These are phyloP conservation scores for Python bivittatus DNA, from an alignment of 2,113 vertebrate genomes.

Conservation along the genomic window DNA sequence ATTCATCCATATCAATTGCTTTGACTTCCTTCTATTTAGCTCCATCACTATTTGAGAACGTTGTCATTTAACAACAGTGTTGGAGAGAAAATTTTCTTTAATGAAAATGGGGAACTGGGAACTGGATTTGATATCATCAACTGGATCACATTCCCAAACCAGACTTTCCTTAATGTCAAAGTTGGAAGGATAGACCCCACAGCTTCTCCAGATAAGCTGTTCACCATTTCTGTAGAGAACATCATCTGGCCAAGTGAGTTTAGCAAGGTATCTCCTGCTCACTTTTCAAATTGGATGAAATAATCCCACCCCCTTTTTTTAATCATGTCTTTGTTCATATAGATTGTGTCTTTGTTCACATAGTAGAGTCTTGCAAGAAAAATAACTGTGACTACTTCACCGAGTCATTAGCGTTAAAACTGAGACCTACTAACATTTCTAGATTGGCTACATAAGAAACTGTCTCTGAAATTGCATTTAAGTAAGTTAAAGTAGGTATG, in stretches of 20 bases:
- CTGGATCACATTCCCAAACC: conserved; percentile 7
- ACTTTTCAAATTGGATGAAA: too few species aligned
- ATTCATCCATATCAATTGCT: neutral
- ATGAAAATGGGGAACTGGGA: neutral
- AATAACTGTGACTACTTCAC: neutral
- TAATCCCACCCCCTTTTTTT: neutral
- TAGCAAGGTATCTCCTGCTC: neutral
- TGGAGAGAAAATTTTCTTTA: neutral
- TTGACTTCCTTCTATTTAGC: neutral
- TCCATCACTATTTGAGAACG: neutral
- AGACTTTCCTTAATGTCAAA: neutral
- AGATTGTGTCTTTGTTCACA: too few species aligned
- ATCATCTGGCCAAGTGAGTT: neutral
- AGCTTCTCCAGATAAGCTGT: neutral
- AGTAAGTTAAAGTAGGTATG: too few species aligned
- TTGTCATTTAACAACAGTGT: neutral
- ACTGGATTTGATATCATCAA: conserved; percentile 6
- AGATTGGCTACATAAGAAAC: too few species aligned
- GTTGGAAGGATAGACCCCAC: neutral
- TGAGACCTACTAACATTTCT: too few species aligned
- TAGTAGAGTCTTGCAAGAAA: too few species aligned
- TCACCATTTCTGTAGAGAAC: neutral
- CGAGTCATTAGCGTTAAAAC: neutral
- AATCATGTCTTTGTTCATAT: neutral
- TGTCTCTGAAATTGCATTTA: too few species aligned